Base-by-base conservation (phyloP, 2,888 invertebrate genomes). In the Liopterus haemorrhoidalis region DNA sequence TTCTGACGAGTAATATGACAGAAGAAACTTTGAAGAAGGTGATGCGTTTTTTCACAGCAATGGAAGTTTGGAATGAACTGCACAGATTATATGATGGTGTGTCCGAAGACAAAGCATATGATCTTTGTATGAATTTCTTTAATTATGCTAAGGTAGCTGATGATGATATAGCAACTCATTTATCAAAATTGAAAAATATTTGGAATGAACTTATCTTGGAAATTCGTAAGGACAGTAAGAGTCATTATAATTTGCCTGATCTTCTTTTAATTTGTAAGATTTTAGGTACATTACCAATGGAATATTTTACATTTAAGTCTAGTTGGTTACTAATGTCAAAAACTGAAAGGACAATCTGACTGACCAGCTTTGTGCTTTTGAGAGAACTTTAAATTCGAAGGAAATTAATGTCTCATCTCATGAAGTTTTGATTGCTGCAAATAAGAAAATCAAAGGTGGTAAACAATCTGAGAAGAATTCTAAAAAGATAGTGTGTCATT, bases 41-140 rank as follows among this genome's bases (percentile, higher is more conserved):
- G 5, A 50, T 53, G 49, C 42, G 53, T 16, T 43, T 50, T 38
- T 35, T 39, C 11, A 41, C 42, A 8, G 45, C 53, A 20, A 24
- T 31, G 12, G 50, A 50, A 30, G 46, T 54, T n/a, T 52, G 52
- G 53, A n/a, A 44, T 11, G 54, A 54, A 28, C 32, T 54, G 15
- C 45, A 52, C 22, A 38, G 40, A 30, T 36, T 53, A 12, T 54
- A 25, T 25, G 51, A 52, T 35, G 50, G 50, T n/a, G 46, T 31
- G 16, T 14, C 46, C 11, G 45, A 53, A 47, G 46, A 50, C 18
- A 51, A 49, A 27, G 38, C 39, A 5, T 52, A 51, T 31, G 48
- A 54, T 30, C 11, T 49, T 6, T 49, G 52, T 42, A 31, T 51
- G 28, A 25, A 49, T 37, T 54, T 55, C 33, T 53, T 54, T 27